phyloP scores from a whole-genome alignment of 2,113 vertebrate species.

The Tor tambroides region DNA sequence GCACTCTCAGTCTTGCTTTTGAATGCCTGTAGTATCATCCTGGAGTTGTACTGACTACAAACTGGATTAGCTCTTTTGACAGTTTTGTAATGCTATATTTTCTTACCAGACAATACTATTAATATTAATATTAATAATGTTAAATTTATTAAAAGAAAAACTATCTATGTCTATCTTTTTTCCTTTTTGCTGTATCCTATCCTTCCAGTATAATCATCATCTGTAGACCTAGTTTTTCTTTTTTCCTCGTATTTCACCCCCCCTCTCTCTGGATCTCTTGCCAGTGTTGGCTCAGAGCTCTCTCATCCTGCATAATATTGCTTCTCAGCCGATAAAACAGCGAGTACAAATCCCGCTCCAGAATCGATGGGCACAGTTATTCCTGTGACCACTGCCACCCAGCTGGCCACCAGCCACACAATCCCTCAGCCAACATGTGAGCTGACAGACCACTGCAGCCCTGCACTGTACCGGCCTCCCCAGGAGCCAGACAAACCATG shows the following conservation, averaged over 20 bases:
- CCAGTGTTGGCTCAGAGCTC: conserved; percentile 41
- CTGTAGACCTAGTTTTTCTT: neutral
- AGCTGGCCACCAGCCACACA: conserved; percentile 37
- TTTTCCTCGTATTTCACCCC: neutral
- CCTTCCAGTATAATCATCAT: neutral
- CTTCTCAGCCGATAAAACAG: conserved; percentile 57
- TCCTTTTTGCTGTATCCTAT: neutral
- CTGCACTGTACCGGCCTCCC: conserved; percentile 28
- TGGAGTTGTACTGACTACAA: too few species aligned
- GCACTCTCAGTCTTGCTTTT: too few species aligned
- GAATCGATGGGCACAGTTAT: conserved; percentile 57
- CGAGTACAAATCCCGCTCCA: conserved; percentile 33
- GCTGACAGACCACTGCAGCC: conserved; percentile 39
- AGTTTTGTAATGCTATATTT: too few species aligned
- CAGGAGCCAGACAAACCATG: neutral
- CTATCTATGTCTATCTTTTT: neutral
- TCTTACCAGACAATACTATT: too few species aligned
- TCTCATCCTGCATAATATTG: conserved; percentile 54
- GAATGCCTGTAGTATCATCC: too few species aligned
- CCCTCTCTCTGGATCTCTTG: conserved; percentile 35
- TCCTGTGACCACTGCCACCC: conserved; percentile 55
- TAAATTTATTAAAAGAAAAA: neutral
- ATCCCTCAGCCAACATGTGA: conserved; percentile 24
- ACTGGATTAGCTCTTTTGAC: too few species aligned
- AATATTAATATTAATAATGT: too few species aligned